These are phyloP conservation scores for Mellilla xanthometata DNA, from an alignment of 2,888 invertebrate genomes.

Conservation along the genomic window DNA sequence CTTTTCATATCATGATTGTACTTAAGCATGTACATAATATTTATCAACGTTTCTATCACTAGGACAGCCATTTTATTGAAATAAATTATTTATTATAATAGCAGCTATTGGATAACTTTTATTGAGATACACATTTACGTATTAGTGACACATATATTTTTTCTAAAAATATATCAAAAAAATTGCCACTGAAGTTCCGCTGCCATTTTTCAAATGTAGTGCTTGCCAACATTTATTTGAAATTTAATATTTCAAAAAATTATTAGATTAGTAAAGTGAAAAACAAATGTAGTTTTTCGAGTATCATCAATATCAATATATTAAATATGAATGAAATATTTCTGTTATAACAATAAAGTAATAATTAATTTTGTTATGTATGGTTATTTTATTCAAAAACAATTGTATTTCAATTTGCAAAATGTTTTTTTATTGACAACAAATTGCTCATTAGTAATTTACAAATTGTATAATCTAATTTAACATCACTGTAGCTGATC, in stretches of 20 bases:
- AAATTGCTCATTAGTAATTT: no score
- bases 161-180: conserved; percentile 30
- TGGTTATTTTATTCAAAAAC: no score
- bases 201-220: conserved; percentile 29
- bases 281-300: no score
- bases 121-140: conserved; percentile 15
- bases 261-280: background rate
- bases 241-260: conserved; percentile 42
- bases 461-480: no score
- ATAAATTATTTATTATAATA: conserved; percentile 10
- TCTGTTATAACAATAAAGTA: no score
- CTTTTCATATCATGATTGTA: conserved; percentile 74
- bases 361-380: no score
- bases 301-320: no score
- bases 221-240: conserved; percentile 24
- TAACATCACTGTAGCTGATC: no score
- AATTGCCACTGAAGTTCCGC: conserved; percentile 29
- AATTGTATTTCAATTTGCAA: no score
- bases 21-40: conserved; percentile 63
- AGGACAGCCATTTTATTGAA: conserved; percentile 12
- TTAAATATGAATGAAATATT: no score
- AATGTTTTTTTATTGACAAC: no score
- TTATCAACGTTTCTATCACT: conserved; percentile 10
- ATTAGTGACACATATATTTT: conserved; percentile 28
- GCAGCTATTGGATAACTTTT: conserved; percentile 26